These are phyloP conservation scores for Plecturocebus donacophilus DNA, from an alignment of 2,113 vertebrate genomes.

Conservation along the genomic window DNA sequence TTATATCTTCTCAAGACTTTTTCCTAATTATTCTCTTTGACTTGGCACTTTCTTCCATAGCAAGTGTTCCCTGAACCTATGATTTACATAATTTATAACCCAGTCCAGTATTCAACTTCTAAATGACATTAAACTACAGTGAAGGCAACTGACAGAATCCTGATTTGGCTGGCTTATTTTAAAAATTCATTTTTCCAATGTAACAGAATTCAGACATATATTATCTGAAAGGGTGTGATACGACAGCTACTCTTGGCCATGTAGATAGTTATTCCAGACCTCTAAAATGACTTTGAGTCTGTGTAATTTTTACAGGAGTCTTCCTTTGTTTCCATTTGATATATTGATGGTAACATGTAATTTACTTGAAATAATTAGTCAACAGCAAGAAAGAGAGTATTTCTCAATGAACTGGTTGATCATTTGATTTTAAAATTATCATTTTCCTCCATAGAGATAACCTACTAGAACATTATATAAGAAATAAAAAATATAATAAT, in stretches of 20 bases:
- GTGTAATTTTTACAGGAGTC: background rate
- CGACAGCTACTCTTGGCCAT: background rate
- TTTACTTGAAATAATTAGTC: background rate
- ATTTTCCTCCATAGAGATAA: background rate
- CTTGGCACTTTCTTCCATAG: background rate
- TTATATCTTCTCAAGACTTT: background rate
- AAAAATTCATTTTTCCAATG: background rate
- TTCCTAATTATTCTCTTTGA: accelerated
- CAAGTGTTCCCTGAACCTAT: background rate
- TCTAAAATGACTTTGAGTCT: background rate
- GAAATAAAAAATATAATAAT: background rate
- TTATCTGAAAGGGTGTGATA: background rate
- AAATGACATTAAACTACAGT: background rate
- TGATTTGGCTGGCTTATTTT: background rate
- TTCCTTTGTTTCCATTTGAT: background rate
- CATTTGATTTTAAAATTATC: background rate
- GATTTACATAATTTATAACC: background rate
- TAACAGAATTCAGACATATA: background rate
- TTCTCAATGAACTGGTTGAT: background rate
- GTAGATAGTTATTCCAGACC: background rate
- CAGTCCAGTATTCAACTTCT: background rate
- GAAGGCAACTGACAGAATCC: background rate
- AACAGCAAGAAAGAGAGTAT: background rate
- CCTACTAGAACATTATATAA: background rate
- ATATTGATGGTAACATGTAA: background rate